Percentiles rank a stretch among this genome's conserved stretches.
These are phyloP conservation scores for Andrena hattorfiana DNA, from an alignment of 2,888 invertebrate species.

Conservation along the genomic window DNA sequence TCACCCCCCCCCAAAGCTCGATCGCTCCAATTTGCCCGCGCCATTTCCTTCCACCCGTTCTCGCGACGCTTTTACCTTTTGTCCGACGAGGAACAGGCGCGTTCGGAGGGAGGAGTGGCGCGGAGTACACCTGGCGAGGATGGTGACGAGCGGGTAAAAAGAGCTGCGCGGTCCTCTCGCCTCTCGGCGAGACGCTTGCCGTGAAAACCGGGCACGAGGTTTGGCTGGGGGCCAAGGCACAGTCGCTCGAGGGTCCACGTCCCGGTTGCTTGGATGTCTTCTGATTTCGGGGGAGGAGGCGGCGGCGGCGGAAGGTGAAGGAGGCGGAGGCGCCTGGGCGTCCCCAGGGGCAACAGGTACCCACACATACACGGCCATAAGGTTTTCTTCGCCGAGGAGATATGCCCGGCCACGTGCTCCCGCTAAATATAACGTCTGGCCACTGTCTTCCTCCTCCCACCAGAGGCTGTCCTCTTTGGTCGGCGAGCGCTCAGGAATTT, in stretches of 20 bases:
- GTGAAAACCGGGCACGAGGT: slow-evolving; percentile 47
- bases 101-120: background rate
- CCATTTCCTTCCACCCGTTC: background rate
- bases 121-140: slow-evolving; percentile 15
- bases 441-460: slow-evolving; percentile 55
- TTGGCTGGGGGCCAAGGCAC: slow-evolving; percentile 44
- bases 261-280: slow-evolving; percentile 55
- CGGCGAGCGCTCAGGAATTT: slow-evolving; percentile 13
- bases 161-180: background rate
- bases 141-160: slow-evolving; percentile 36
- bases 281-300: slow-evolving; percentile 65
- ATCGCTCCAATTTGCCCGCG: background rate
- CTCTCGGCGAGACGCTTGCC: slow-evolving; percentile 10
- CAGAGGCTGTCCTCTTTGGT: slow-evolving; percentile 1
- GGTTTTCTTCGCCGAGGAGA: slow-evolving; percentile 62
- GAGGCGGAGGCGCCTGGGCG: slow-evolving; percentile 62
- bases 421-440: slow-evolving; percentile 81
- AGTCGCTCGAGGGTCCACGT: slow-evolving; percentile 45
- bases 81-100: background rate
- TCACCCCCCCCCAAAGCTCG: too few relatives aligned
- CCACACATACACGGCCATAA: slow-evolving; percentile 65
- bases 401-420: slow-evolving; percentile 82
- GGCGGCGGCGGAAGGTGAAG: slow-evolving; percentile 32
- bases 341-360: slow-evolving; percentile 76
- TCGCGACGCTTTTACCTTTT: slow-evolving; percentile 8